Evolutionary conservation across 2,888 invertebrate genomes (phyloP).

Genomic region (Heliconius cydno): DNA sequence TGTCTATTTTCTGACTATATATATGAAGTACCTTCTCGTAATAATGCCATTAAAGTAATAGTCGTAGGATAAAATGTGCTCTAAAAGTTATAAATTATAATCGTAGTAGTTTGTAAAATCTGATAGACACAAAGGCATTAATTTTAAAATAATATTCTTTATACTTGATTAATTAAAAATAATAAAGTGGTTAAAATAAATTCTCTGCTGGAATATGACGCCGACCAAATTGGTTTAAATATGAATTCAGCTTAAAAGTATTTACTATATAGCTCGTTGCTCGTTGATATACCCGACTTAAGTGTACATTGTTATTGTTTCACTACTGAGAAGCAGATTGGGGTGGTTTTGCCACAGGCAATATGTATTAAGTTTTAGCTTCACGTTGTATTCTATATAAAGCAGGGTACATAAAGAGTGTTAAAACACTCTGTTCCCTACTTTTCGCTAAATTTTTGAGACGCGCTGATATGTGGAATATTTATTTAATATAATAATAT

Average conservation of each 20-base stretch:
- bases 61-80: background rate
- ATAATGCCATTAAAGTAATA: background rate
- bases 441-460: too few species aligned
- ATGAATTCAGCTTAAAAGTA: background rate
- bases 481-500: too few species aligned
- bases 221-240: conserved; percentile 34
- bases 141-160: background rate
- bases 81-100: background rate
- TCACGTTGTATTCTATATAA: background rate
- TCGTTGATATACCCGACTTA: background rate
- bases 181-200: background rate
- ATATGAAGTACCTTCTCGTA: too few species aligned
- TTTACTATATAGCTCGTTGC: background rate
- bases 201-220: conserved; percentile 26
- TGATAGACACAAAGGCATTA: background rate
- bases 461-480: too few species aligned
- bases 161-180: background rate
- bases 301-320: background rate
- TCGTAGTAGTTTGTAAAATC: background rate
- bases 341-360: too few species aligned
- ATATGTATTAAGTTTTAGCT: background rate
- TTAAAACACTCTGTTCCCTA: background rate
- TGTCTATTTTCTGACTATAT: too few species aligned
- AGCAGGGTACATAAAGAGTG: background rate
- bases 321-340: too few species aligned